A percentile compares a stretch with the other conserved stretches of the same genome.
These are phyloP conservation scores for Xanthostigma xanthostigma DNA, from an alignment of 2,888 invertebrate species.

Conservation along the genomic window DNA sequence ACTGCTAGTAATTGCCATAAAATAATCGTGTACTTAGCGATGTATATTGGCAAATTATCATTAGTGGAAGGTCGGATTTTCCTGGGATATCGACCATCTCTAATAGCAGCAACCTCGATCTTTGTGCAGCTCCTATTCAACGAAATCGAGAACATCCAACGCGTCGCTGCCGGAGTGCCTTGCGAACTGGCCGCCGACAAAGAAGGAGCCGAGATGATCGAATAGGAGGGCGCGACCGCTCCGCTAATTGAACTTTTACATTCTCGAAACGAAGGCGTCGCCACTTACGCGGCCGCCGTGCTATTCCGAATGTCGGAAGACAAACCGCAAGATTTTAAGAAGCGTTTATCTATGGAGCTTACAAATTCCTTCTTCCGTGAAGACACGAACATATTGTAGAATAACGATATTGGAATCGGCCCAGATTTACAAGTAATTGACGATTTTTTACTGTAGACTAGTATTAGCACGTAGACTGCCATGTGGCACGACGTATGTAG, in stretches of 20 bases:
- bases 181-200: slow-evolving; percentile 94
- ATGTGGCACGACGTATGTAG: no score
- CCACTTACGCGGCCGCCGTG: slow-evolving; percentile 95
- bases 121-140: slow-evolving; percentile 94
- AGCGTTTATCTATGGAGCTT: slow-evolving; percentile 87
- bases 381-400: slow-evolving; percentile 81
- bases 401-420: slow-evolving; percentile 71
- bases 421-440: slow-evolving; percentile 70
- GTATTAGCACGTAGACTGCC: no score
- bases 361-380: slow-evolving; percentile 91
- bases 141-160: slow-evolving; percentile 93
- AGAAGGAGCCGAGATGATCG: slow-evolving; percentile 94
- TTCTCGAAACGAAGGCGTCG: slow-evolving; percentile 95
- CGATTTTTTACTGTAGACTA: slow-evolving; percentile 3
- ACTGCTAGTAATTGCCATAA: no score
- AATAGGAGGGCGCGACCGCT: slow-evolving; percentile 90
- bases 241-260: slow-evolving; percentile 90
- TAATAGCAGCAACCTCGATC: no score
- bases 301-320: slow-evolving; percentile 97
- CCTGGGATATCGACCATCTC: no score
- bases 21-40: no score
- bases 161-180: slow-evolving; percentile 92
- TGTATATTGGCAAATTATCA: no score
- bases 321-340: slow-evolving; percentile 95
- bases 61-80: no score